phyloP scores from a whole-genome alignment of 2,113 vertebrate genomes.

The Solea solea region DNA sequence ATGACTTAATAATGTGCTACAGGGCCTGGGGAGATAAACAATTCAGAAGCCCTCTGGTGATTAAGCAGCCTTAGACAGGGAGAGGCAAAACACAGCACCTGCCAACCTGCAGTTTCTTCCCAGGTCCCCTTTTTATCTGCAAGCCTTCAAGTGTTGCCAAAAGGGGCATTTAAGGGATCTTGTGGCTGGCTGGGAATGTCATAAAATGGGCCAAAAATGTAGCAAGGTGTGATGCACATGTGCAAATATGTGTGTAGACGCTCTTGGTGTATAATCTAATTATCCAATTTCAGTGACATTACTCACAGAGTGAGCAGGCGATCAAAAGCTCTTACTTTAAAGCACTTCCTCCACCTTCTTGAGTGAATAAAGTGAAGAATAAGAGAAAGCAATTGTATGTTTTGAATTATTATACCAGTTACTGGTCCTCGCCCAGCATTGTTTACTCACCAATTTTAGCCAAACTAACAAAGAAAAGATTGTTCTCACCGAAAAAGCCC shows the following conservation, averaged over 20 bases:
- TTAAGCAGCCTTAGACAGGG: conserved; percentile 59
- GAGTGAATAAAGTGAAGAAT: not conserved
- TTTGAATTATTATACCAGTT: conserved; percentile 23
- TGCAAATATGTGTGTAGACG: not conserved
- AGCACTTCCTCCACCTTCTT: not conserved
- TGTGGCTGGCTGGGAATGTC: conserved; percentile 12
- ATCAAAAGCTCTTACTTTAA: conserved; percentile 13
- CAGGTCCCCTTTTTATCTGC: conserved; percentile 81
- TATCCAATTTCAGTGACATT: not conserved
- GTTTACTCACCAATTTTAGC: conserved; percentile 19
- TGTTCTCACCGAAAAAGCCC: conserved; percentile 32
- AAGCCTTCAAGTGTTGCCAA: conserved; percentile 77
- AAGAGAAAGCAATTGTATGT: conserved; percentile 28
- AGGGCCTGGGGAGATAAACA: conserved; percentile 46
- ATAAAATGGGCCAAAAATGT: conserved; percentile 31
- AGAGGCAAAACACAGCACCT: conserved; percentile 50
- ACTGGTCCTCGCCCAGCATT: conserved; percentile 25
- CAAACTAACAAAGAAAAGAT: conserved; percentile 57
- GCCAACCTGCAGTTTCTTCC: conserved; percentile 76
- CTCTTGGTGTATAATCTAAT: not conserved
- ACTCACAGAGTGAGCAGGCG: not conserved
- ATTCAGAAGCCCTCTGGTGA: conserved; percentile 57
- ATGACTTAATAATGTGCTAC: conserved; percentile 45
- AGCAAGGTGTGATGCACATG: conserved; percentile 12
- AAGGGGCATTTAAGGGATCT: conserved; percentile 36